These are phyloP conservation scores for Sclerodermus sp. DNA, from an alignment of 2,888 invertebrate species.

Conservation along the genomic window DNA sequence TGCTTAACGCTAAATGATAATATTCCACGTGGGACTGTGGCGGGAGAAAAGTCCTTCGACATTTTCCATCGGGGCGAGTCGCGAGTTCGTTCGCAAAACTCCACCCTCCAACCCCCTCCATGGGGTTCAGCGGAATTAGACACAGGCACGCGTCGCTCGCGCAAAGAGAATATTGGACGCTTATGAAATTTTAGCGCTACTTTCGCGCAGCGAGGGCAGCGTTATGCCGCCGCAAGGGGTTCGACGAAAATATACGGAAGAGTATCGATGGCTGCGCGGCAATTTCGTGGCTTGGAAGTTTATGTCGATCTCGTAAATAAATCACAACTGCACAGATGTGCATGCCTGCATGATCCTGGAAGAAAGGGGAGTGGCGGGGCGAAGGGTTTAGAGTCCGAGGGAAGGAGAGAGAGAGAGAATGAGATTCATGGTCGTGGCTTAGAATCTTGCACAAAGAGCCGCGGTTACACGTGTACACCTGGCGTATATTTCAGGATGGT, in stretches of 20 bases:
- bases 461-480: constrained; percentile 1
- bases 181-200: too few relatives aligned
- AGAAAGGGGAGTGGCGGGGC: not conserved
- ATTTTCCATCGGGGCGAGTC: too few relatives aligned
- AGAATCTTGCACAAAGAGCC: constrained; percentile 4
- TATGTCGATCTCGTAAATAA: constrained; percentile 6
- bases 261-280: too few relatives aligned
- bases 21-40: too few relatives aligned
- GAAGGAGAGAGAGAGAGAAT: not conserved
- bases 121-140: too few relatives aligned
- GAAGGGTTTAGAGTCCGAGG: not conserved
- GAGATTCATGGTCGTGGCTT: constrained; percentile 7
- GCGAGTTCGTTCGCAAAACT: too few relatives aligned
- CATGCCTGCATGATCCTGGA: not conserved
- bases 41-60: too few relatives aligned
- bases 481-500: constrained; percentile 1
- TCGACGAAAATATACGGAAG: not conserved
- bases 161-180: too few relatives aligned
- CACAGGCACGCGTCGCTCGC: too few relatives aligned
- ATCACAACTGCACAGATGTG: constrained; percentile 1
- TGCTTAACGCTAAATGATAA: too few relatives aligned
- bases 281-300: not conserved
- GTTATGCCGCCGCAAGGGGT: not conserved
- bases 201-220: not conserved
- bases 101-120: too few relatives aligned